These are phyloP conservation scores for Sycophila sp. DNA, from an alignment of 1,140 invertebrate species.

Conservation along the genomic window DNA sequence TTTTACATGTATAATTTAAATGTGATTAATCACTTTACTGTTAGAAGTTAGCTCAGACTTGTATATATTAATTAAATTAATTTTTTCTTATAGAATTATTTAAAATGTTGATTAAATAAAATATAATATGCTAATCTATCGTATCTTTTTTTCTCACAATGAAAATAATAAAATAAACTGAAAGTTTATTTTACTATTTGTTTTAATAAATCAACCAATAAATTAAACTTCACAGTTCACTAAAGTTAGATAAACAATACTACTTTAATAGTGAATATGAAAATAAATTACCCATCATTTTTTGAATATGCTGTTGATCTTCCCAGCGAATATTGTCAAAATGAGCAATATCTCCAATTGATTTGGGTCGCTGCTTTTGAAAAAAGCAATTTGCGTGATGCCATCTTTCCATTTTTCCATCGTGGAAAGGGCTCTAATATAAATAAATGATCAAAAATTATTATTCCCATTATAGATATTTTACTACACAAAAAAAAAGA, in stretches of 20 bases:
- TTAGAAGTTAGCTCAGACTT: too few species aligned
- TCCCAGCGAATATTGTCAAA: slow-evolving; percentile 85
- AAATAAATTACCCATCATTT: slow-evolving; percentile 73
- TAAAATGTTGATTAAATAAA: background rate
- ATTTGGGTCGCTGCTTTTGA: slow-evolving; percentile 78
- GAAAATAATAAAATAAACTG: background rate
- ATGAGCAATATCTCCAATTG: slow-evolving; percentile 82
- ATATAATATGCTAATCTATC: background rate
- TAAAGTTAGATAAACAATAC: too few species aligned
- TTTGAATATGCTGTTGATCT: slow-evolving; percentile 87
- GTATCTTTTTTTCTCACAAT: background rate
- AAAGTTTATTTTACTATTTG: background rate
- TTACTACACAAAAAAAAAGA: background rate
- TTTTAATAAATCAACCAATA: background rate
- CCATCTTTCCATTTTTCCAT: slow-evolving; percentile 92
- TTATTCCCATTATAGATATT: too few species aligned
- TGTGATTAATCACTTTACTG: too few species aligned
- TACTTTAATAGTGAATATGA: background rate
- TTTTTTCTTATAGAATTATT: slow-evolving; percentile 9
- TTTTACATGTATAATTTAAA: too few species aligned
- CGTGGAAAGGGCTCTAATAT: slow-evolving; percentile 84
- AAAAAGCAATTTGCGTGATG: slow-evolving; percentile 93
- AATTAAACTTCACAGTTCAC: too few species aligned
- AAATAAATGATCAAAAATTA: slow-evolving; percentile 50
- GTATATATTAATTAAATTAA: too few species aligned